Conservation (phyloP, 2,888 invertebrate species). For the Drosophila robusta region DNA sequence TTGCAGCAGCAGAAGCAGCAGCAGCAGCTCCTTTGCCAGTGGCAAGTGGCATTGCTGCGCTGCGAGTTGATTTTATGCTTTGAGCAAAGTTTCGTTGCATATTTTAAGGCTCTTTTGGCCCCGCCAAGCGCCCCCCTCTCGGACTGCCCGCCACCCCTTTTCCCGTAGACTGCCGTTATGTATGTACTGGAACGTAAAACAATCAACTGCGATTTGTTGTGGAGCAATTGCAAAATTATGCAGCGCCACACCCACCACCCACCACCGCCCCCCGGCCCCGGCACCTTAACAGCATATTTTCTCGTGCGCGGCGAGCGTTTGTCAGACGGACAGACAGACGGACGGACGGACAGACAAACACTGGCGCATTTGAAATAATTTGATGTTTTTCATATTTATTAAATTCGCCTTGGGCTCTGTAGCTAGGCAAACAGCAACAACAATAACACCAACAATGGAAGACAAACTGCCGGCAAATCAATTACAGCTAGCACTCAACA, state of each 20-base stretch:
- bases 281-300: conserved; percentile 50
- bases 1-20: conserved; percentile 27
- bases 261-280: neutral
- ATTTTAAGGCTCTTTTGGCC: conserved; percentile 75
- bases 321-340: conserved; percentile 47
- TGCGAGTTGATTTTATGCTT: conserved; percentile 76
- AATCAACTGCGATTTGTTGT: conserved; percentile 81
- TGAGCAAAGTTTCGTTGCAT: conserved; percentile 80
- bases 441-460: conserved; percentile 40
- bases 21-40: conserved; percentile 37
- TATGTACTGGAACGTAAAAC: conserved; percentile 63
- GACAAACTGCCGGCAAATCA: conserved; percentile 77
- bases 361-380: conserved; percentile 75
- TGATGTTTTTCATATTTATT: conserved; percentile 80
- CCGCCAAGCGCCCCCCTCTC: conserved; percentile 5
- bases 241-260: conserved; percentile 41
- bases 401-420: conserved; percentile 53
- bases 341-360: conserved; percentile 29
- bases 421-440: conserved; percentile 42
- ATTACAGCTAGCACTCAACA: conserved; percentile 65
- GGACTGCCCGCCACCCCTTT: neutral
- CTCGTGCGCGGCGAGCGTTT: conserved; percentile 70
- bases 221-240: conserved; percentile 81
- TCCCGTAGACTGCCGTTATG: conserved; percentile 43
- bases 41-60: conserved; percentile 69